Conservation (phyloP, 1,140 invertebrate species). For the Drosophila littoralis region DNA sequence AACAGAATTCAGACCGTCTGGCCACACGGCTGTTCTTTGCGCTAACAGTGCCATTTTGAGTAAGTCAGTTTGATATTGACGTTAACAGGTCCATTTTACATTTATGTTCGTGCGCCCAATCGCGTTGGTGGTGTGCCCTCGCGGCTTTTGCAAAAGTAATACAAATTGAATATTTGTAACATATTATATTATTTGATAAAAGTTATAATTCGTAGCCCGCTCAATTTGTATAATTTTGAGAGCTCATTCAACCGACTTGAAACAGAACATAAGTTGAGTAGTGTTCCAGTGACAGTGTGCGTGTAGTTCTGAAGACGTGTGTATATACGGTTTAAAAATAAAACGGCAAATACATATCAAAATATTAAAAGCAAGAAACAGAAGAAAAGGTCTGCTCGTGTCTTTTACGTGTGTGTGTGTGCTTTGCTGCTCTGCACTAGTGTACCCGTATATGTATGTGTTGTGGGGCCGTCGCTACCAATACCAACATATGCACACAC, state of each 20-base stretch:
- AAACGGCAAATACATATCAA: conserved; percentile 77
- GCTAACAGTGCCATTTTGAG: conserved; percentile 45
- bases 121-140: conserved; percentile 38
- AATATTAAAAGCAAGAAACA: conserved; percentile 69
- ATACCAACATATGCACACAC: conserved; percentile 52
- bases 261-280: conserved; percentile 15
- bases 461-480: conserved; percentile 31
- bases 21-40: background rate
- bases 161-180: background rate
- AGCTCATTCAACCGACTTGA: background rate
- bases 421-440: conserved; percentile 33
- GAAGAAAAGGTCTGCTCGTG: conserved; percentile 44
- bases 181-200: conserved; percentile 11
- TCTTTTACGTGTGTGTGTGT: conserved; percentile 13
- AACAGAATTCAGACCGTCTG: conserved; percentile 31
- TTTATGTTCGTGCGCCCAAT: conserved; percentile 44
- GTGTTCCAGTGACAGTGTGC: conserved; percentile 24
- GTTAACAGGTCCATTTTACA: conserved; percentile 21
- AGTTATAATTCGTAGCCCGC: conserved; percentile 6
- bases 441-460: conserved; percentile 14
- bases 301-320: conserved; percentile 25
- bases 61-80: conserved; percentile 7
- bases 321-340: conserved; percentile 73
- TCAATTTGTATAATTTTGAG: conserved; percentile 8
- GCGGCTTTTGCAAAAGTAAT: conserved; percentile 26